Evolutionary conservation across 2,888 invertebrate genomes (phyloP).

Genomic region (Oxyteleia sp.): DNA sequence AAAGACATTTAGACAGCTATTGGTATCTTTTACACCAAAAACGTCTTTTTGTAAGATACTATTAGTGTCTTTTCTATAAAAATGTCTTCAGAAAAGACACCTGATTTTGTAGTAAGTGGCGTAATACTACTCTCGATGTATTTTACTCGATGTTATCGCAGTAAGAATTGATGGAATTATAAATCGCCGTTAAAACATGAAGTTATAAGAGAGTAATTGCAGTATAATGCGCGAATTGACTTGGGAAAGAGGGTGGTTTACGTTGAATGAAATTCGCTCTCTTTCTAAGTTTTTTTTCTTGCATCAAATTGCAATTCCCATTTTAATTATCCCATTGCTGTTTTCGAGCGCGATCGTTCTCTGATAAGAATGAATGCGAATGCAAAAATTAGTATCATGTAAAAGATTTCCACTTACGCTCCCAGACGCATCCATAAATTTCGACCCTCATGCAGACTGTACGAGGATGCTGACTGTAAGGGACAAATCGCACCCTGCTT

Average conservation of each 20-base stretch:
- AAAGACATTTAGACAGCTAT: too few relatives aligned
- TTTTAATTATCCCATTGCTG: conserved; percentile 23
- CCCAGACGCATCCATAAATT: conserved; percentile 94
- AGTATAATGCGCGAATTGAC: conserved; percentile 36
- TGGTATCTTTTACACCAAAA: too few relatives aligned
- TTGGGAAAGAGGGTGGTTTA: conserved; percentile 24
- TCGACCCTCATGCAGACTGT: conserved; percentile 98
- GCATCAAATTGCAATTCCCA: conserved; percentile 32
- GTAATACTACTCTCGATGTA: conserved; percentile 5
- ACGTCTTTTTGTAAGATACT: too few relatives aligned
- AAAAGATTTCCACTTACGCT: conserved; percentile 89
- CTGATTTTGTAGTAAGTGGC: too few relatives aligned
- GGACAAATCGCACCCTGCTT: conserved; percentile 95
- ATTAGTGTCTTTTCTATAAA: too few relatives aligned
- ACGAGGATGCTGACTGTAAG: conserved; percentile 94
- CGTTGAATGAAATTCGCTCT: conserved; percentile 25
- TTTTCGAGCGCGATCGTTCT: conserved; percentile 34
- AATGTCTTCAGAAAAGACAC: too few relatives aligned
- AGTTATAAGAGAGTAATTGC: conserved; percentile 38
- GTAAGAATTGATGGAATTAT: conserved; percentile 41
- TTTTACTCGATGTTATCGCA: conserved; percentile 45
- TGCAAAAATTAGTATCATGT: conserved; percentile 60
- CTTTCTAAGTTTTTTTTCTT: conserved; percentile 17
- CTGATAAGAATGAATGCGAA: conserved; percentile 63
- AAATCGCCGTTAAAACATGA: conserved; percentile 26